Evolutionary conservation across 2,888 invertebrate species (phyloP).

Genomic region (Malacosoma neustria): DNA sequence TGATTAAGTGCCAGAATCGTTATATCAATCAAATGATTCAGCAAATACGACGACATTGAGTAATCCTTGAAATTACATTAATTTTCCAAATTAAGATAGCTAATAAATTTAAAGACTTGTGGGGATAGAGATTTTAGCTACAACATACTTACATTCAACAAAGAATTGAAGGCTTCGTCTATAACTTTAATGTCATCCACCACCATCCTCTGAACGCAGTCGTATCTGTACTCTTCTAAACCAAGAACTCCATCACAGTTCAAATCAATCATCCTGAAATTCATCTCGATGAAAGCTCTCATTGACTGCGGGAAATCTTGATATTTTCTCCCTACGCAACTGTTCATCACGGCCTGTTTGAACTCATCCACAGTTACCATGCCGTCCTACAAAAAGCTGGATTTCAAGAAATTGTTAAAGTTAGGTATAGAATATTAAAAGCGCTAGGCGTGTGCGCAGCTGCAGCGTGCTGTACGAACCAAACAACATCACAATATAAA

Average conservation of each 20-base stretch:
- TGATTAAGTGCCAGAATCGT: background rate
- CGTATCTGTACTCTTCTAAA: conserved; percentile 87
- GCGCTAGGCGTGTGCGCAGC: conserved; percentile 38
- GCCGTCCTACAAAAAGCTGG: conserved; percentile 78
- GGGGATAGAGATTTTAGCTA: too few species aligned
- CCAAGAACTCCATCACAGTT: conserved; percentile 87
- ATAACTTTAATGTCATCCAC: conserved; percentile 83
- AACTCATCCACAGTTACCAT: conserved; percentile 88
- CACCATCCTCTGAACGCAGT: conserved; percentile 87
- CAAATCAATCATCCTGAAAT: conserved; percentile 87
- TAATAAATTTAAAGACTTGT: too few species aligned
- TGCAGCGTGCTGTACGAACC: conserved; percentile 19
- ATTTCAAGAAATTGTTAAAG: conserved; percentile 11
- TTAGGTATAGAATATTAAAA: conserved; percentile 14
- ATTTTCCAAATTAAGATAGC: too few species aligned
- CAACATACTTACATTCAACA: conserved; percentile 80
- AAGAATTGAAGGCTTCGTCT: conserved; percentile 84
- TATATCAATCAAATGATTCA: background rate
- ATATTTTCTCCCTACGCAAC: conserved; percentile 84
- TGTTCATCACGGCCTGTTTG: conserved; percentile 85
- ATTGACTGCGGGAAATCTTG: conserved; percentile 89
- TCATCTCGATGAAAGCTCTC: conserved; percentile 89
- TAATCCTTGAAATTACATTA: background rate
- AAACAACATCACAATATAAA: background rate
- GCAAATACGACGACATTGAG: too few species aligned